Evolutionary conservation across 2,797 vertebrate genomes (phyloP).

Genomic region (Tamandua tetradactyla): DNA sequence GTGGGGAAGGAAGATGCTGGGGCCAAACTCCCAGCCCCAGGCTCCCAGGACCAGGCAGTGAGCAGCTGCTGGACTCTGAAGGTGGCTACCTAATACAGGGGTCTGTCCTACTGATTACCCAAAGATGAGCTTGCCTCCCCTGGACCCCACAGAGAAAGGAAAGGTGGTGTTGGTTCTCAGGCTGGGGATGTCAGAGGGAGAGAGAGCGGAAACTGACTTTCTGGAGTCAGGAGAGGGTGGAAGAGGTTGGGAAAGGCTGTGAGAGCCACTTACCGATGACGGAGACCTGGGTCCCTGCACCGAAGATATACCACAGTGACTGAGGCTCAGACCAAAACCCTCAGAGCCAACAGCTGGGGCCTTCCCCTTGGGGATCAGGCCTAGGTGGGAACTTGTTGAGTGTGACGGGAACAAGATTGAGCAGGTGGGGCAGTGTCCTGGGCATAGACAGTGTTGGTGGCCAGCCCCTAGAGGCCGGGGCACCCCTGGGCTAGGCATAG

Average conservation of each 20-base stretch:
- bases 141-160: not conserved
- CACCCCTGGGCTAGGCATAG: no score
- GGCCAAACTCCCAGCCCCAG: no score
- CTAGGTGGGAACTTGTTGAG: not conserved
- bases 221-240: fast-evolving
- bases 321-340: conserved; percentile 13
- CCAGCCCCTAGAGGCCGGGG: not conserved
- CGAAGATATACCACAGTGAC: conserved; percentile 42
- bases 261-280: conserved; percentile 70
- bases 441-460: no score
- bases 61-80: not conserved
- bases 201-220: not conserved
- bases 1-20: not conserved
- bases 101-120: not conserved
- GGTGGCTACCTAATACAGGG: not conserved
- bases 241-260: not conserved
- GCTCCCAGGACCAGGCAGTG: fast-evolving
- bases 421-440: not conserved
- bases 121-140: not conserved
- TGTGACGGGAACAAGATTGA: fast-evolving
- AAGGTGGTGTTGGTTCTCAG: not conserved
- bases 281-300: not conserved
- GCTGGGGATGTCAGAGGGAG: not conserved
- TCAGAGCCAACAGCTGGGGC: not conserved
- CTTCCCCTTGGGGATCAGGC: not conserved